Evolutionary conservation across 1,140 invertebrate genomes (phyloP).

Genomic region (Cheumatopsyche charites): DNA sequence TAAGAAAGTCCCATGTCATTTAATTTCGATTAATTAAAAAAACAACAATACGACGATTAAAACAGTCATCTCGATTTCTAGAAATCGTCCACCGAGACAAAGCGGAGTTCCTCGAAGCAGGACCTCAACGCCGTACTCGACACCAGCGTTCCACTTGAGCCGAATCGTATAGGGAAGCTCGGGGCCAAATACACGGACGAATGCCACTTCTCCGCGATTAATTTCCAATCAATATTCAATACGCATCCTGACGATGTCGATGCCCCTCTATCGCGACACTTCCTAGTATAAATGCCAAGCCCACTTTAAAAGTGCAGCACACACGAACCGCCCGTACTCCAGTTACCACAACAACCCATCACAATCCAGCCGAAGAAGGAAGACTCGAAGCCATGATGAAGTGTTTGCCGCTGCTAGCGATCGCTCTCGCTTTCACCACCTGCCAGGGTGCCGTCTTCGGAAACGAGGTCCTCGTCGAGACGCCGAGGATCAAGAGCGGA

Average conservation of each 20-base stretch:
- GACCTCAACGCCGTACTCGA: background rate
- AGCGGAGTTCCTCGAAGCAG: too few relatives aligned
- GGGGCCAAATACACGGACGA: constrained; percentile 41
- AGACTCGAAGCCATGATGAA: constrained; percentile 50
- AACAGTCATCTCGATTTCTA: background rate
- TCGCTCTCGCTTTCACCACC: constrained; percentile 58
- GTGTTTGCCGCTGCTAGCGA: constrained; percentile 52
- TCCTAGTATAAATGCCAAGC: constrained; percentile 64
- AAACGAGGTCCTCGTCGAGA: constrained; percentile 59
- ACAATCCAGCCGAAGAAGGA: background rate
- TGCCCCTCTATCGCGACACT: constrained; percentile 56
- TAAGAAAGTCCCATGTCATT: too few relatives aligned
- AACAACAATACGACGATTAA: too few relatives aligned
- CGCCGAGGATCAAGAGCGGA: constrained; percentile 64
- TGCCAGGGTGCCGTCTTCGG: constrained; percentile 56
- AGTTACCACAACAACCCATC: constrained; percentile 25
- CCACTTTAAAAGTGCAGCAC: constrained; percentile 62
- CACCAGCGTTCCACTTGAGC: constrained; percentile 2
- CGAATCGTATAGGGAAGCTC: constrained; percentile 21
- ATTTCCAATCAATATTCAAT: constrained; percentile 48
- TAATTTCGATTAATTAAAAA: too few relatives aligned
- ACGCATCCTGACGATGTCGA: constrained; percentile 44
- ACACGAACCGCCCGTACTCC: constrained; percentile 53
- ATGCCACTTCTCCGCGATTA: constrained; percentile 34
- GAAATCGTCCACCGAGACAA: background rate